These are phyloP conservation scores for Oasisia sp. DNA, from an alignment of 2,888 invertebrate genomes.

Conservation along the genomic window DNA sequence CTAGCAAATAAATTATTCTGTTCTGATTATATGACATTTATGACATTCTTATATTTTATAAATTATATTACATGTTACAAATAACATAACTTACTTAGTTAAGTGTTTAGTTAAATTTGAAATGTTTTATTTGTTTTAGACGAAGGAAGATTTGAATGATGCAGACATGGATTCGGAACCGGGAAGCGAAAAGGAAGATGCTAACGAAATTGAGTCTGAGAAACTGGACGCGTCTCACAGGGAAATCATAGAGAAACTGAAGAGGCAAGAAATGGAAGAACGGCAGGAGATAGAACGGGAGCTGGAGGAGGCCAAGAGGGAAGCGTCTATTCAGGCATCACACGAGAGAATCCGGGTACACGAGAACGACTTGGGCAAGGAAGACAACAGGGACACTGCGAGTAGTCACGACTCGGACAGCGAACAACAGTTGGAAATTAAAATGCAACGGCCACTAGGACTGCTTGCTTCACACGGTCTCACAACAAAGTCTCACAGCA, in stretches of 20 bases:
- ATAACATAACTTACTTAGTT: not conserved
- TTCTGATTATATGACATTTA: no score
- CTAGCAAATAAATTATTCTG: not conserved
- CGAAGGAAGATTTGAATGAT: not conserved
- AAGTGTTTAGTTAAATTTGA: not conserved
- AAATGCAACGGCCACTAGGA: conserved; percentile 42
- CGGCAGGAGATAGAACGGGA: conserved; percentile 65
- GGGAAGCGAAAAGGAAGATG: conserved; percentile 24
- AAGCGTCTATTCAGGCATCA: conserved; percentile 51
- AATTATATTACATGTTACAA: no score
- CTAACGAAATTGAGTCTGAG: conserved; percentile 41
- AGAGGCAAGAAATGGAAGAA: conserved; percentile 65
- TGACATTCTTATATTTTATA: no score
- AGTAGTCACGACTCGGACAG: not conserved
- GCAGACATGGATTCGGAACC: conserved; percentile 23
- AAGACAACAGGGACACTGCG: not conserved
- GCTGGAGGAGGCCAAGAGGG: conserved; percentile 63
- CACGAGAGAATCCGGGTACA: conserved; percentile 53
- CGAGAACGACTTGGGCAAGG: conserved; percentile 35
- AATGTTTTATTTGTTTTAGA: conserved; percentile 18
- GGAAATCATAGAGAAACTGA: conserved; percentile 60
- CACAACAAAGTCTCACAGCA: conserved; percentile 33
- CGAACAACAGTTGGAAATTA: conserved; percentile 40
- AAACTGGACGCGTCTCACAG: conserved; percentile 60
- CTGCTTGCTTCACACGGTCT: conserved; percentile 46